phyloP scores from a whole-genome alignment of 2,113 vertebrate genomes.

The Saguinus imperator region DNA sequence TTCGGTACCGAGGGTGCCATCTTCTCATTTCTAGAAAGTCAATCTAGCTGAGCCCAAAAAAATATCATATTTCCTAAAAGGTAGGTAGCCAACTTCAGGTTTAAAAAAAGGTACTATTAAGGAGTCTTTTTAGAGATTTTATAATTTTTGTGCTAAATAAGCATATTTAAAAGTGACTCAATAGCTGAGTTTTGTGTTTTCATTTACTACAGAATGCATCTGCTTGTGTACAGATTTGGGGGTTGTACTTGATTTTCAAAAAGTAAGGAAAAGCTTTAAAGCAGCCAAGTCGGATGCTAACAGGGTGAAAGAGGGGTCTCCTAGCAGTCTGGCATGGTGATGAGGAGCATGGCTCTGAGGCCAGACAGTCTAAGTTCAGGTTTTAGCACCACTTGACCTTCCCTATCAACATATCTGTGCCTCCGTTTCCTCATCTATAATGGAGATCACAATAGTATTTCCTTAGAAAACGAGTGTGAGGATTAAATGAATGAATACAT shows the following conservation, averaged over 20 bases:
- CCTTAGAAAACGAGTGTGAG: constrained; percentile 27
- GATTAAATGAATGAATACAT: neutral
- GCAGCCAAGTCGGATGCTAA: neutral
- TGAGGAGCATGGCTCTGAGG: neutral
- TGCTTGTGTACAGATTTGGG: neutral
- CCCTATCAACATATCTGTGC: neutral
- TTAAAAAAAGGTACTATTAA: neutral
- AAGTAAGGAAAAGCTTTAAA: constrained; percentile 37
- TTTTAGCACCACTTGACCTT: neutral
- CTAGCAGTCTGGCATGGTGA: neutral
- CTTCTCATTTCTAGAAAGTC: constrained; percentile 18
- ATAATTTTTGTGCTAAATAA: constrained; percentile 28
- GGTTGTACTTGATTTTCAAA: neutral
- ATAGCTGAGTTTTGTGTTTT: neutral
- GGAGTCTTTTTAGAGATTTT: constrained; percentile 7
- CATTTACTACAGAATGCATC: neutral
- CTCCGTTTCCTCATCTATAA: neutral
- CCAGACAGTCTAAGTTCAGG: neutral
- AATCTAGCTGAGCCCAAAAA: neutral
- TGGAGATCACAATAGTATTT: neutral
- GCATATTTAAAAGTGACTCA: constrained; percentile 42
- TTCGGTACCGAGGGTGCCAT: neutral
- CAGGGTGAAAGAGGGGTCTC: neutral
- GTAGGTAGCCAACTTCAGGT: constrained; percentile 1
- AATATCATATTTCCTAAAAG: constrained; percentile 40